Conservation (phyloP, 2,888 invertebrate genomes). For the Microplitis manilae region DNA sequence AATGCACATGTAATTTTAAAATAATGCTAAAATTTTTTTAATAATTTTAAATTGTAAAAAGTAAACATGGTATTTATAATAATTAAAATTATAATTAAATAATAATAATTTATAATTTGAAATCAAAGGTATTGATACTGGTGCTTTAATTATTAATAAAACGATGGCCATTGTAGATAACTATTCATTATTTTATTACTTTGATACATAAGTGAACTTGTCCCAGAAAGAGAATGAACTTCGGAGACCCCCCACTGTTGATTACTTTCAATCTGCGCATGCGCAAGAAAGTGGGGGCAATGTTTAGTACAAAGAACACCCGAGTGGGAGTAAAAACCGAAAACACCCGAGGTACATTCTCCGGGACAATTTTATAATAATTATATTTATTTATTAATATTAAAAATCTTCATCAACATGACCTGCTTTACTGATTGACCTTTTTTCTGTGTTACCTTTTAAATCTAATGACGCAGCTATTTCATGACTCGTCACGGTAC, state of each 20-base stretch:
- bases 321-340: neutral
- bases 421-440: slow-evolving; percentile 64
- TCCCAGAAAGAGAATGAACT: too few species aligned
- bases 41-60: slow-evolving; percentile 6
- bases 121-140: neutral
- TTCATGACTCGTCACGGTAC: slow-evolving; percentile 58
- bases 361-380: neutral
- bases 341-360: too few species aligned
- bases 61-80: slow-evolving; percentile 3
- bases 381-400: slow-evolving; percentile 23
- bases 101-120: neutral
- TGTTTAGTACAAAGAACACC: too few species aligned
- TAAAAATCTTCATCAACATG: slow-evolving; percentile 69
- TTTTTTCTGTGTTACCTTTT: slow-evolving; percentile 63
- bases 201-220: too few species aligned
- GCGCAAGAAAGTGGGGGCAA: too few species aligned
- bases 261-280: too few species aligned
- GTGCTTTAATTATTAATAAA: slow-evolving; percentile 11
- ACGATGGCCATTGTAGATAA: neutral
- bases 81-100: neutral
- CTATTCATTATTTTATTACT: neutral
- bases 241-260: too few species aligned
- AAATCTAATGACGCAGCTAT: slow-evolving; percentile 57
- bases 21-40: neutral
- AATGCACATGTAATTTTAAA: neutral